These are phyloP conservation scores for Vulpes lagopus DNA, from an alignment of 2,113 vertebrate genomes.

Conservation along the genomic window DNA sequence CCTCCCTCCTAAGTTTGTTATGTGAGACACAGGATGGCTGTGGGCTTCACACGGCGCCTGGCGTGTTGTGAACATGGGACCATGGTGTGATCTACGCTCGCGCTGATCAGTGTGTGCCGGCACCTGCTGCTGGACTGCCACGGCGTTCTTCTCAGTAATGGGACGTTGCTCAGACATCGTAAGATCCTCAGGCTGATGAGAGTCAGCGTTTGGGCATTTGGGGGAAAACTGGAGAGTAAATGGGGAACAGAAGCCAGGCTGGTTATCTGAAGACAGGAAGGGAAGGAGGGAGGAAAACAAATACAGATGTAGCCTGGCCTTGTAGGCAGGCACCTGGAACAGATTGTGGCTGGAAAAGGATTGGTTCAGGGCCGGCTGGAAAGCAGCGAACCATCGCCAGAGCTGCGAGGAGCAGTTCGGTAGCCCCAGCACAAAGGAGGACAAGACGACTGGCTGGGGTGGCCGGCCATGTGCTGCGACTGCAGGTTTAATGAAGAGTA, in stretches of 20 bases:
- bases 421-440: not conserved
- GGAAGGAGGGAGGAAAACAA: not conserved
- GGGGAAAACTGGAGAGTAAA: too few species aligned
- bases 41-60: fast-evolving
- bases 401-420: fast-evolving
- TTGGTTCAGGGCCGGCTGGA: not conserved
- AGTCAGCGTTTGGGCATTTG: not conserved
- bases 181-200: not conserved
- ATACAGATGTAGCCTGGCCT: fast-evolving
- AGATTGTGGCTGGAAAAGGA: fast-evolving
- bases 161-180: not conserved
- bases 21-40: not conserved
- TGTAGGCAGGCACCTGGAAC: not conserved
- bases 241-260: too few species aligned
- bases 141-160: not conserved
- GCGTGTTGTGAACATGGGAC: fast-evolving
- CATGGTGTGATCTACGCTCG: fast-evolving
- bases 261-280: not conserved
- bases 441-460: fast-evolving
- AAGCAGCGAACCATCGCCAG: fast-evolving
- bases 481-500: not conserved
- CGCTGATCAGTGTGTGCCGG: fast-evolving
- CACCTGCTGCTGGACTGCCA: not conserved
- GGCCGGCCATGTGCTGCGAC: fast-evolving
- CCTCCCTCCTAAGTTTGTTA: not conserved